phyloP scores from a whole-genome alignment of 2,888 invertebrate species.

The Miltochrista miniata region DNA sequence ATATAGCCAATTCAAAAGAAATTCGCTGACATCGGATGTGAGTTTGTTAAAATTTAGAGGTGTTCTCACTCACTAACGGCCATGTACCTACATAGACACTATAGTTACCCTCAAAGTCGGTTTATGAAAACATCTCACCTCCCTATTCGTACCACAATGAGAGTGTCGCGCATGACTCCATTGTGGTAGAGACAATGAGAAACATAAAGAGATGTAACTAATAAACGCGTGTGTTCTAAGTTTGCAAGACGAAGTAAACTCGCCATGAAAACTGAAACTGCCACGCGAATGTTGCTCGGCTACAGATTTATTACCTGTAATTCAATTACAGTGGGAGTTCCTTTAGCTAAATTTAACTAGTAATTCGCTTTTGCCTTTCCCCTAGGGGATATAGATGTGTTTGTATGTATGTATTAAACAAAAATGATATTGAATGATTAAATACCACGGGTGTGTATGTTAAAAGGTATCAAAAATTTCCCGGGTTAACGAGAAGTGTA shows the following conservation, averaged over 20 bases:
- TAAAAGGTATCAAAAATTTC: too few species aligned
- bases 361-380: too few species aligned
- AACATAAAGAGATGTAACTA: constrained; percentile 37
- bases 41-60: constrained; percentile 63
- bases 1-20: constrained; percentile 75
- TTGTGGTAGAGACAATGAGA: constrained; percentile 35
- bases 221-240: constrained; percentile 28
- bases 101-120: constrained; percentile 44
- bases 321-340: too few species aligned
- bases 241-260: constrained; percentile 12
- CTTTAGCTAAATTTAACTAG: too few species aligned
- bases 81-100: too few species aligned
- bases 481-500: too few species aligned
- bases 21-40: constrained; percentile 67
- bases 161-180: constrained; percentile 33
- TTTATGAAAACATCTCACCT: constrained; percentile 51
- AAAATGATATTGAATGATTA: too few species aligned
- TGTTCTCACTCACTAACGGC: too few species aligned
- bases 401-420: too few species aligned
- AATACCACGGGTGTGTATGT: too few species aligned
- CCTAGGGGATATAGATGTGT: too few species aligned
- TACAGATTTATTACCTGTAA: not conserved
- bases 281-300: not conserved
- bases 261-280: constrained; percentile 1
- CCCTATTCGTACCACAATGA: constrained; percentile 36